Base-by-base conservation (phyloP, 2,888 invertebrate genomes). In the Steinernema carpocapsae region DNA sequence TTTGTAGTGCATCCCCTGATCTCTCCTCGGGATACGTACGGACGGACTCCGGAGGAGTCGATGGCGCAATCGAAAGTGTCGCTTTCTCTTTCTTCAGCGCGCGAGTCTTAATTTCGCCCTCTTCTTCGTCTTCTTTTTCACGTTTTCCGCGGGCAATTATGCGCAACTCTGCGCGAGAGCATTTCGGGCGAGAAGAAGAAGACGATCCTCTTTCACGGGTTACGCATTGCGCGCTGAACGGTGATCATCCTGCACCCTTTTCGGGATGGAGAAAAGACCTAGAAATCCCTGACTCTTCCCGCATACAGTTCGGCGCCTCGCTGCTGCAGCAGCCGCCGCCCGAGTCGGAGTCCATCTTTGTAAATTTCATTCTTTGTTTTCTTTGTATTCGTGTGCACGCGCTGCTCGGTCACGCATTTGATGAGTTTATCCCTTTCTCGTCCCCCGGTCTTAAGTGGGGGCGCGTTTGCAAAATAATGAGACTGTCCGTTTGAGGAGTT, bases 261-360 rank as follows among this genome's bases (percentile, higher is more conserved):
- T 64, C 64, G 64, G 64, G 64, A 64, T 64, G 64, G 64, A 64
- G 64, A 64, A 64, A 64, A 64, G 64, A 64, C 64, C 64, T 37
- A 64, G 64, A 64, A 48, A 32, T 64, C 64, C 37, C 37, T n/a
- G 24, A 64, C 64, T 64, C 32, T 64, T 64, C 64, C 32, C 64
- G 48, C 64, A 14, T 14, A 37, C 37, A 64, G 64, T 64, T 37
- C 64, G 64, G 29, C 32, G 64, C 72, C 6, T 17, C 48, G 17
- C 46, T 48, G 1, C 52, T 43, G 0, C 72, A 75, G 29, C 78
- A 76, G 78, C 74, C 71, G 52, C 43, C 37, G 10, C 52, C 37
- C 4, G 37, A 37, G 37, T 3, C 3, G 37, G 74, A 43, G 70
- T 22, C 73, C 76, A 64, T 64, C 64, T 64, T 64, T 64, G 64